A percentile compares a stretch with the other conserved stretches of the same genome.
phyloP scores from a whole-genome alignment of 2,888 invertebrate species.

The Dicyrtomina minuta region DNA sequence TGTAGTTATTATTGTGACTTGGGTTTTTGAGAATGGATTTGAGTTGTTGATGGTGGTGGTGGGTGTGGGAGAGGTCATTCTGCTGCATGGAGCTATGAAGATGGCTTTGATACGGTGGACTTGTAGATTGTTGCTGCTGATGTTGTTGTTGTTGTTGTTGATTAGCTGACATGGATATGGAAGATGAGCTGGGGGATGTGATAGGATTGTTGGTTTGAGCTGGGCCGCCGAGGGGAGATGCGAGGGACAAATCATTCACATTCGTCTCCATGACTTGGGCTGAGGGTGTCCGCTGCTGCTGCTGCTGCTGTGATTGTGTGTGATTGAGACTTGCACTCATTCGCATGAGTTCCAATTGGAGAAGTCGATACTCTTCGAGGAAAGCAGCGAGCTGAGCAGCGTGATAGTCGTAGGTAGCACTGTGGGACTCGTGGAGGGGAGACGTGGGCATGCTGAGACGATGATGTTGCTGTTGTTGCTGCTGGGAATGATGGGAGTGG shows the following conservation, averaged over 20 bases:
- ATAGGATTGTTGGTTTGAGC: background rate
- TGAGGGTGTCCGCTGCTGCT: background rate
- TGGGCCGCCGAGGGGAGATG: background rate
- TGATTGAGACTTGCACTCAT: slow-evolving; percentile 61
- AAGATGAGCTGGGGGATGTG: slow-evolving; percentile 1
- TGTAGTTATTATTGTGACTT: slow-evolving; percentile 46
- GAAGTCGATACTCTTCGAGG: slow-evolving; percentile 73
- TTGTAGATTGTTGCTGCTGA: no score
- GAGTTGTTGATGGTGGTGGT: slow-evolving; percentile 38
- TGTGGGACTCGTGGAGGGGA: slow-evolving; percentile 59
- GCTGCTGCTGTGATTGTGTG: background rate
- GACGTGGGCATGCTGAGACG: slow-evolving; percentile 68
- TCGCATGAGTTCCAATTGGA: slow-evolving; percentile 74
- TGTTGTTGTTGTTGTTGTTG: background rate
- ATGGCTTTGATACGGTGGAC: background rate
- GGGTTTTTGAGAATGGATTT: slow-evolving; percentile 52
- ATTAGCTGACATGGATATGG: background rate
- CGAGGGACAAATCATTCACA: background rate
- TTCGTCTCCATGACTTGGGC: background rate
- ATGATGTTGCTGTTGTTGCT: slow-evolving; percentile 53
- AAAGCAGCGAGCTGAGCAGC: slow-evolving; percentile 77
- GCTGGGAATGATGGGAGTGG: slow-evolving; percentile 18
- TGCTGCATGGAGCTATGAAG: background rate
- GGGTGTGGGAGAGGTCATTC: no score
- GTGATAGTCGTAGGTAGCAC: slow-evolving; percentile 69